Base-by-base conservation (phyloP, 2,113 vertebrate species). In the Chaetura pelagica region DNA sequence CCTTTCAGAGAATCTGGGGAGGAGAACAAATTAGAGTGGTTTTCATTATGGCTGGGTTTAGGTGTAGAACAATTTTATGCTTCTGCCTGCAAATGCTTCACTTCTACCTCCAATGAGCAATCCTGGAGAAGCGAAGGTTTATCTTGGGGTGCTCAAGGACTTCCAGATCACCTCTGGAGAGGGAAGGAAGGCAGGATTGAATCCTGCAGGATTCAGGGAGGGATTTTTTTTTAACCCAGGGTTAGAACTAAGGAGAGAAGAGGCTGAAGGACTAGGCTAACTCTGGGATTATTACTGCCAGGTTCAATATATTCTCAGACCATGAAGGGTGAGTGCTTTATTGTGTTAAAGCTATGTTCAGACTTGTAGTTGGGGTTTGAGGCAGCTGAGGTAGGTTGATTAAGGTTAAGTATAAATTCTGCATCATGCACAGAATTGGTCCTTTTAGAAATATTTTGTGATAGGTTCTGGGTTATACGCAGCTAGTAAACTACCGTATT, bases 21-120 rank as follows among this genome's bases (percentile, higher is more conserved):
- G 35, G 13, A 73, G 27, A 42, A 40, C 22, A 54, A 76, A 58
- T 84, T 86, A 86, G 34, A 49, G 7, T 1, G 1, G 12, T 66
- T 90, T 88, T 66, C 42, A 29, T 84, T 51, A 35, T 20, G 51
- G 35, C 42, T 80, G 35, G 46, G 21, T 12, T 90, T 79, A 48
- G 44, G 15, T 26, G 32, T 61, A 34, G 49, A 76, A 35, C 23
- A 57, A 57, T 34, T 12, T 29, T 2, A 0, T 52, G 40, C 4
- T 64, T 62, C 26, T 90, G 67, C n/a, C 54, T 77, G 19, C 16
- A 90, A 80, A 34, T 61, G 40, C 21, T 79, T 10, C 32, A 12
- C 0, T 1, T 34, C 32, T 78, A n/a, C 66, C 1, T 10, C 22
- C 2, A 6, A 17, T 27, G 30, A 73, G 22, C 14, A 69, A 10